Conservation (phyloP, 2,888 invertebrate species). For the Argyra leucocephala region DNA sequence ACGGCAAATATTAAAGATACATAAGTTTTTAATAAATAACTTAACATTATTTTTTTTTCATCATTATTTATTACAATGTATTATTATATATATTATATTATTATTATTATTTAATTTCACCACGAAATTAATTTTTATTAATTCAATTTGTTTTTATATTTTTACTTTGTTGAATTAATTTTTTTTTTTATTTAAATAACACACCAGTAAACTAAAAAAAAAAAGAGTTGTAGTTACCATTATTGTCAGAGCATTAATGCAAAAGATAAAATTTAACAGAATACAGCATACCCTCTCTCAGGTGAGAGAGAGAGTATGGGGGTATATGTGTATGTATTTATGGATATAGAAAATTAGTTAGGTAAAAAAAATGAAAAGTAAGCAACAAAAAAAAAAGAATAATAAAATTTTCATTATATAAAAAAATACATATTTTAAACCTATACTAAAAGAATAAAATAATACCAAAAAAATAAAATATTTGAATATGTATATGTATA, state of each 20-base stretch:
- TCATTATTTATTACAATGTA: not conserved
- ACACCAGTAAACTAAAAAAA: not conserved
- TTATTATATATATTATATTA: too few relatives aligned
- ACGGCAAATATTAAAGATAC: too few relatives aligned
- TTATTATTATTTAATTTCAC: too few relatives aligned
- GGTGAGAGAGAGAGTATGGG: too few relatives aligned
- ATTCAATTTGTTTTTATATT: too few relatives aligned
- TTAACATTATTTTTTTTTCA: not conserved
- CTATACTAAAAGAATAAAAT: not conserved
- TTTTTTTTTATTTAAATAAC: not conserved
- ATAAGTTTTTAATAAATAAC: too few relatives aligned
- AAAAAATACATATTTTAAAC: not conserved
- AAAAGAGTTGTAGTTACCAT: not conserved
- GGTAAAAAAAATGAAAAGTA: not conserved
- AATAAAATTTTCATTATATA: too few relatives aligned
- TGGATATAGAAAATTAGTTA: conserved; percentile 2
- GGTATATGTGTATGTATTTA: too few relatives aligned
- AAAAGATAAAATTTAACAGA: not conserved
- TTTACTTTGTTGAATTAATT: not conserved
- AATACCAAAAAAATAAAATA: not conserved
- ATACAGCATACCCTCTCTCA: not conserved
- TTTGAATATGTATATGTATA: too few relatives aligned
- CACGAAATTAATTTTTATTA: too few relatives aligned
- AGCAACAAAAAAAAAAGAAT: not conserved
- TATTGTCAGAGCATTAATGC: conserved; percentile 6